Percentiles rank a stretch among this genome's conserved stretches.
Evolutionary conservation across 2,113 vertebrate species (phyloP).

Genomic region (Gambusia affinis): DNA sequence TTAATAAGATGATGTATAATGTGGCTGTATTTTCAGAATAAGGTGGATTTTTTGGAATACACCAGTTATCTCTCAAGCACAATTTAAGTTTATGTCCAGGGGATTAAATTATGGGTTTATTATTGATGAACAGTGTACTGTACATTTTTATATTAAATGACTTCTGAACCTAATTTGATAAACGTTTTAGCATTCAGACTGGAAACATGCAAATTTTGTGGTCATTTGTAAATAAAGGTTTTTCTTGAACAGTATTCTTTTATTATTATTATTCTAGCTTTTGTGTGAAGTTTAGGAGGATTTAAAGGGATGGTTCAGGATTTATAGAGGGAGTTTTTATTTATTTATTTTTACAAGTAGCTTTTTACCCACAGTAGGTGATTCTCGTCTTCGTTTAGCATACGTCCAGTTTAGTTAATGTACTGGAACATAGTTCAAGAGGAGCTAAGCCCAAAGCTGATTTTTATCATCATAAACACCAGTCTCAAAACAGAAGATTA

Average conservation of each 20-base stretch:
- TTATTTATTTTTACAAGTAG: too few relatives aligned
- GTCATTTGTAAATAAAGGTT: slow-evolving; percentile 85
- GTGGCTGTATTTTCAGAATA: slow-evolving; percentile 81
- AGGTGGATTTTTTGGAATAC: slow-evolving; percentile 75
- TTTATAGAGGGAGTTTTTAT: background rate
- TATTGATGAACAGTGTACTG: slow-evolving; percentile 78
- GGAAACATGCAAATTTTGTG: slow-evolving; percentile 78
- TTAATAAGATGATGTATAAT: slow-evolving; percentile 75
- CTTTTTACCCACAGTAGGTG: too few relatives aligned
- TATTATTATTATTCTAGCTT: background rate
- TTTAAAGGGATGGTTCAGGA: background rate
- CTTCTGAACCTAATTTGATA: slow-evolving; percentile 83
- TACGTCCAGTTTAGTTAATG: too few relatives aligned
- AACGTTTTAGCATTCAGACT: slow-evolving; percentile 79
- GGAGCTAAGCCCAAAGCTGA: too few relatives aligned
- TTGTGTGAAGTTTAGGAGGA: background rate
- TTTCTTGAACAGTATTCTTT: slow-evolving; percentile 59
- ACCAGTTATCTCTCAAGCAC: slow-evolving; percentile 81
- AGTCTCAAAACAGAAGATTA: background rate
- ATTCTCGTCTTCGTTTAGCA: too few relatives aligned
- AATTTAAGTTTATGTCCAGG: slow-evolving; percentile 79
- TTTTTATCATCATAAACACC: too few relatives aligned
- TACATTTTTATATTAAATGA: slow-evolving; percentile 83
- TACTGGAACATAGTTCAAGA: too few relatives aligned
- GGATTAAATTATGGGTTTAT: slow-evolving; percentile 83